Conservation (phyloP, 2,113 vertebrate species). For the Silurus meridionalis region DNA sequence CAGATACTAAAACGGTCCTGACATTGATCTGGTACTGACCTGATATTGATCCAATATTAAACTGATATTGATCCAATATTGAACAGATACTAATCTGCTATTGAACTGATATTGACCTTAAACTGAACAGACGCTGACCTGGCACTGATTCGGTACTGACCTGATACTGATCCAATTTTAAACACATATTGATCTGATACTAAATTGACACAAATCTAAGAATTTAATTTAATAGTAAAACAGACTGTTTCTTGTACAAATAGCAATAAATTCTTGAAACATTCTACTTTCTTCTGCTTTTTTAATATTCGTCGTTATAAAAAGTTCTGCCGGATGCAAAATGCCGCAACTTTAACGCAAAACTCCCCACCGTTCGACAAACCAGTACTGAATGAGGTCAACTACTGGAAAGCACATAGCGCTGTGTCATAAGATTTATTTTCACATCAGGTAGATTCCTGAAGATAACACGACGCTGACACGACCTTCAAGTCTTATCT, state of each 20-base stretch:
- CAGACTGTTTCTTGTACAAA: too few species aligned
- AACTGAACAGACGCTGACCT: too few species aligned
- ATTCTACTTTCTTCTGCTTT: conserved; percentile 16
- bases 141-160: too few species aligned
- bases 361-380: conserved; percentile 24
- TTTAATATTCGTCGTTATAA: conserved; percentile 22
- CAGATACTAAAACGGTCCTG: too few species aligned
- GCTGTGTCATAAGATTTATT: conserved; percentile 3
- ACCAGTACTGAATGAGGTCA: conserved; percentile 45
- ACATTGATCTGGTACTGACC: too few species aligned
- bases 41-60: too few species aligned
- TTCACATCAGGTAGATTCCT: background rate
- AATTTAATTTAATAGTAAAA: too few species aligned
- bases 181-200: background rate
- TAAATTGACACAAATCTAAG: background rate
- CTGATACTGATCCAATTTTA: background rate
- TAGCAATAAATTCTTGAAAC: too few species aligned
- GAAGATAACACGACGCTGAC: background rate
- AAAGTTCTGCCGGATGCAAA: background rate
- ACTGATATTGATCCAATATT: too few species aligned
- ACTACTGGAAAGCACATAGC: background rate
- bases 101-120: too few species aligned
- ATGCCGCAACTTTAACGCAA: conserved; percentile 28
- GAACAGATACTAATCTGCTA: too few species aligned
- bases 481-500: conserved; percentile 16